Conservation (phyloP, 2,797 vertebrate genomes). For the Picus viridis region DNA sequence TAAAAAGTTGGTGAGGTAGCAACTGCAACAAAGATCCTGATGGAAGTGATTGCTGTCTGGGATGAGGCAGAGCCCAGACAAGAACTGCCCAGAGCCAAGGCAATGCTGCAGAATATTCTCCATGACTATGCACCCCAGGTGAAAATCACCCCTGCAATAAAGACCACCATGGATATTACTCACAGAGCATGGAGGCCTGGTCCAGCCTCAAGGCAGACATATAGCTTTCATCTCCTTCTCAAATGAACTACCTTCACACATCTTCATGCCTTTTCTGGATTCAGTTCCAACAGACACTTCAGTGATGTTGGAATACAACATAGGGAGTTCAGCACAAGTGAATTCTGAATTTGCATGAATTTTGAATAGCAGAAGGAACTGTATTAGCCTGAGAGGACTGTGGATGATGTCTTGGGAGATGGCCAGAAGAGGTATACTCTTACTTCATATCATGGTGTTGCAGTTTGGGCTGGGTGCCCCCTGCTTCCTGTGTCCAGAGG, state of each 20-base stretch:
- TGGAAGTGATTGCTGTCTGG: neutral
- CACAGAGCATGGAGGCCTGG: neutral
- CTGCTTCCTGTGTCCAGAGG: too few species aligned
- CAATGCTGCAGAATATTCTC: neutral
- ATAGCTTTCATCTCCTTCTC: neutral
- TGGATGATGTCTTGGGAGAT: neutral
- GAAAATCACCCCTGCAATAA: neutral
- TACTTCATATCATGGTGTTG: neutral
- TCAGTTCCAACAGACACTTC: neutral
- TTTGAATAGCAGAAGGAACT: neutral
- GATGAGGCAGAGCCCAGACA: neutral
- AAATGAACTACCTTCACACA: neutral
- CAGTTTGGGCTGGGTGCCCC: too few species aligned
- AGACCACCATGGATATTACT: neutral
- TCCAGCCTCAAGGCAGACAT: neutral
- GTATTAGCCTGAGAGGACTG: neutral
- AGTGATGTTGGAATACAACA: neutral
- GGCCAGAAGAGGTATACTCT: neutral
- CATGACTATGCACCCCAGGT: neutral
- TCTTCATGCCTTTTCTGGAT: neutral
- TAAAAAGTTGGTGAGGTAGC: neutral
- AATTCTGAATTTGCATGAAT: neutral
- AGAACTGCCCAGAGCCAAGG: fast-evolving
- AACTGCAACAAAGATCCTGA: neutral
- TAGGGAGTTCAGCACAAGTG: neutral